These are phyloP conservation scores for Bombycilla garrulus DNA, from an alignment of 2,113 vertebrate species.

Conservation along the genomic window DNA sequence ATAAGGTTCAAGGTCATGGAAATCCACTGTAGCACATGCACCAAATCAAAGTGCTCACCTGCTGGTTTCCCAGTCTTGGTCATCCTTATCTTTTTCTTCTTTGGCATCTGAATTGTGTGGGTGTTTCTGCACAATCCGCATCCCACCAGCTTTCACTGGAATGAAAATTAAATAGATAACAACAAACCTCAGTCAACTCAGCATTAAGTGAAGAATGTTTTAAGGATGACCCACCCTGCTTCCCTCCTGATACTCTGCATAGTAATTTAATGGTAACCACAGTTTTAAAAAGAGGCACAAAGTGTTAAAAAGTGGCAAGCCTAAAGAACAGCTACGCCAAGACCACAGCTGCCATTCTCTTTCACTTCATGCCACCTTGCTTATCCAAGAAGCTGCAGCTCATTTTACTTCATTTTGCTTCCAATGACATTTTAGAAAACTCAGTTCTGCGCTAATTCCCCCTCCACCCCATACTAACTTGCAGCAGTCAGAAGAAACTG, in stretches of 20 bases:
- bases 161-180: neutral
- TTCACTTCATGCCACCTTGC: neutral
- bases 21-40: neutral
- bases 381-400: neutral
- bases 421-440: neutral
- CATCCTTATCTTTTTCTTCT: slow-evolving; percentile 85
- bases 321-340: neutral
- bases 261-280: neutral
- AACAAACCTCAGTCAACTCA: neutral
- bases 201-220: neutral
- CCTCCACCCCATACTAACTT: neutral
- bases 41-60: slow-evolving; percentile 73
- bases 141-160: slow-evolving; percentile 94
- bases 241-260: neutral
- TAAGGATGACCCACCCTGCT: neutral
- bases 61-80: slow-evolving; percentile 88
- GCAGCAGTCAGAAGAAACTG: neutral
- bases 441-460: neutral
- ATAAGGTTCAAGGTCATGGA: neutral
- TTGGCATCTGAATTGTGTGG: slow-evolving; percentile 77
- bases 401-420: neutral
- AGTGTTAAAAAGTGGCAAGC: neutral
- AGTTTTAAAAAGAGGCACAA: neutral
- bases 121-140: slow-evolving; percentile 98
- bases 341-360: neutral